phyloP scores from a whole-genome alignment of 2,113 vertebrate genomes.

The Martes martes region DNA sequence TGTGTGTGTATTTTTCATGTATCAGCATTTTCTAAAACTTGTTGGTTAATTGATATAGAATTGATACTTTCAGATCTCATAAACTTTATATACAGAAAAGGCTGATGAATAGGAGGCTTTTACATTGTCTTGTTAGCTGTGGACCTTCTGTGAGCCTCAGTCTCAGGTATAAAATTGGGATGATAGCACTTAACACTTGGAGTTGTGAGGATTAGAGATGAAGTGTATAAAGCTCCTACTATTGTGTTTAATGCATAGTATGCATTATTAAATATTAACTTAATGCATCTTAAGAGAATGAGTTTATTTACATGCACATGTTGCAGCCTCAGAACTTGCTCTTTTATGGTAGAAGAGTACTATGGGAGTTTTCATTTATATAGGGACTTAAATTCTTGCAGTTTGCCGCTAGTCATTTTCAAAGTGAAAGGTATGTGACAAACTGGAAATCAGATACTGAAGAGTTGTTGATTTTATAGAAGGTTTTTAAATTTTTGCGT shows the following conservation, averaged over 20 bases:
- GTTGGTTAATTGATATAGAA: background rate
- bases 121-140: background rate
- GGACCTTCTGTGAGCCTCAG: background rate
- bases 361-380: background rate
- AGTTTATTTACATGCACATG: background rate
- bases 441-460: background rate
- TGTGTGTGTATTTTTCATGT: background rate
- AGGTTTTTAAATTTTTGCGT: background rate
- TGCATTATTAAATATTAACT: constrained; percentile 27
- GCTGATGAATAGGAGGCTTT: background rate
- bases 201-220: background rate
- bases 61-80: background rate
- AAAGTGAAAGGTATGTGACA: background rate
- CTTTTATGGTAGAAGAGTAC: background rate
- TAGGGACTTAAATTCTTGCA: background rate
- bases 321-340: background rate
- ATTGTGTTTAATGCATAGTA: background rate
- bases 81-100: background rate
- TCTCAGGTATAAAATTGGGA: constrained; percentile 9
- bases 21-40: constrained; percentile 9
- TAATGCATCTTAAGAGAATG: background rate
- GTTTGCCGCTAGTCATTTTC: constrained; percentile 1
- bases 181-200: background rate
- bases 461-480: background rate
- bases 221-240: background rate